Evolutionary conservation across 2,888 invertebrate genomes (phyloP), one percentile per base, ranked within the genome.

Genomic region (Globia sparganii): DNA sequence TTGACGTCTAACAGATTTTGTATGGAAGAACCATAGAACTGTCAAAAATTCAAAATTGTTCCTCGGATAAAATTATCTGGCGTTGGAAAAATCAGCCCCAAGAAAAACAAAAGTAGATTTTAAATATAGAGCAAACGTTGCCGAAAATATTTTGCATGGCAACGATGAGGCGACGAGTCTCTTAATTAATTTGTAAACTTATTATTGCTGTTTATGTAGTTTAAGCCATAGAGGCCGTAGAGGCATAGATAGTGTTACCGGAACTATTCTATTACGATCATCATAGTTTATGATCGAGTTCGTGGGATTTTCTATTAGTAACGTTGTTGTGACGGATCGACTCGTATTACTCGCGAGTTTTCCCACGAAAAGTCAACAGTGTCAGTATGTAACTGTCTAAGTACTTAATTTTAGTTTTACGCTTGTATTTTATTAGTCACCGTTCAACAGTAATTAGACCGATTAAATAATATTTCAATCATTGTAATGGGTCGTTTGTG

Each of bases 281-380:
- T 18, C 18, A 46, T 18, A 46, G 46, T 18, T 46, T 46, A 46
- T 40, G 37, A 73, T 68, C 28, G 62, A 77, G 31, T 81, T 86
- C 85, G 64, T 70, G 78, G 85, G 72, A 87, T 75, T 75, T 37
- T 56, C 73, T 59, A 66, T 72, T 65, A 80, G 61, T 64, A 53
- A 53, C n/a, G 65, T 73, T 72, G 61, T n/a, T n/a, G n/a, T n/a
- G 71, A 49, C 64, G 40, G 72, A 69, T 58, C 70, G 61, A 28
- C 46, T 46, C 28, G 46, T 37, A 58, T n/a, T 65, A 56, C 49
- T 67, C 15, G 46, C 31, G 2, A 70, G 31, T 34, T 83, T 80
- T 84, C 72, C 66, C 75, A n/a, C n/a, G n/a, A n/a, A n/a, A 84
- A 62, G 70, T 53, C n/a, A 37, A 71, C n/a, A 37, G 21, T 49